A percentile compares a stretch with the other conserved stretches of the same genome.
Conservation (phyloP, 2,113 vertebrate species). For the Empidonax alnorum region DNA sequence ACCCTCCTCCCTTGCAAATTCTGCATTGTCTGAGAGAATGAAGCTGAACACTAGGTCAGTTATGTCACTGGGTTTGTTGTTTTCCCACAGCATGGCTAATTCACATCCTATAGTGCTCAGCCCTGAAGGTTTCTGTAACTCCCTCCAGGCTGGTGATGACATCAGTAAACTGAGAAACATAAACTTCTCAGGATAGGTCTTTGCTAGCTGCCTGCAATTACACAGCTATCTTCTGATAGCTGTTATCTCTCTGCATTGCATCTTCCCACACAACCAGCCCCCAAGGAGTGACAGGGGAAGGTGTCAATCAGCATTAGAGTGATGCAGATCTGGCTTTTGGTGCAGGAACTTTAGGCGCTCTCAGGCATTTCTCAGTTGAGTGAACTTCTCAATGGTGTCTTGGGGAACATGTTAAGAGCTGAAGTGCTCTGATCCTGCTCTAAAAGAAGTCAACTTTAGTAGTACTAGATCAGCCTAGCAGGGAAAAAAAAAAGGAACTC, state of each 20-base stretch:
- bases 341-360: background rate
- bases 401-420: background rate
- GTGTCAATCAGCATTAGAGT: background rate
- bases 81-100: slow-evolving; percentile 29
- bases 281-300: background rate
- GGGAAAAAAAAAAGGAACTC: background rate
- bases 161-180: background rate
- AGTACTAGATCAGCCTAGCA: background rate
- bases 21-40: background rate
- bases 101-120: background rate
- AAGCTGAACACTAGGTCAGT: background rate
- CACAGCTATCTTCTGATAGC: background rate
- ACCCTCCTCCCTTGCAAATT: background rate
- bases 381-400: background rate
- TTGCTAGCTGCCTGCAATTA: background rate
- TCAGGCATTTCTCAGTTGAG: background rate
- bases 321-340: background rate
- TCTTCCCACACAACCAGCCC: background rate
- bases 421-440: background rate
- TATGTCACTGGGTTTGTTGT: background rate
- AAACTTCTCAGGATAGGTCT: slow-evolving; percentile 14
- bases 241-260: background rate
- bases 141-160: background rate
- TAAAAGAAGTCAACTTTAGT: background rate
- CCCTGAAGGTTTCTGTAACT: background rate